Conservation (phyloP, 2,797 vertebrate species). For the Furcifer pardalis region DNA sequence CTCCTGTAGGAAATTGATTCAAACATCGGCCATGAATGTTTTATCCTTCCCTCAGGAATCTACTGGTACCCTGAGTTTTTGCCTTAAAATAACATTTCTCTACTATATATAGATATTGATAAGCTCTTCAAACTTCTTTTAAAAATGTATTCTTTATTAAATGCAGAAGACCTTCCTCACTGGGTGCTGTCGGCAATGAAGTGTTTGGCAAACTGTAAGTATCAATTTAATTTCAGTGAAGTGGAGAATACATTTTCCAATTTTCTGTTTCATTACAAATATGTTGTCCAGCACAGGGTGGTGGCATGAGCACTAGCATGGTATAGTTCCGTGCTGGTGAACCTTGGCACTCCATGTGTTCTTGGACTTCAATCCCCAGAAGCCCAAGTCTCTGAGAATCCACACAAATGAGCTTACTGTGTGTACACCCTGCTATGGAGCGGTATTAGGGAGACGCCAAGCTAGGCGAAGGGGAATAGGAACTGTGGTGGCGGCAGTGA, state of each 20-base stretch:
- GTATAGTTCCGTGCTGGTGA: too few species aligned
- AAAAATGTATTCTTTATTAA: neutral
- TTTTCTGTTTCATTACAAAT: neutral
- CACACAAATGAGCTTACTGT: too few species aligned
- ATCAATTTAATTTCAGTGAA: slow-evolving; percentile 23
- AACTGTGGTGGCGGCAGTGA: too few species aligned
- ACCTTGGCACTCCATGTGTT: too few species aligned
- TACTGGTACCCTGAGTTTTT: neutral
- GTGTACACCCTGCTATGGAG: too few species aligned
- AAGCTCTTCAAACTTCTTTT: neutral
- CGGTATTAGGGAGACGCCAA: too few species aligned
- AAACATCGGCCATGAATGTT: too few species aligned
- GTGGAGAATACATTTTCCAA: neutral
- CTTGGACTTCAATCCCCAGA: too few species aligned
- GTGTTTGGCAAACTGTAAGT: slow-evolving; percentile 95
- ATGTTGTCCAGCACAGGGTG: neutral
- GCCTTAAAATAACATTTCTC: neutral
- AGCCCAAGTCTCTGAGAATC: too few species aligned
- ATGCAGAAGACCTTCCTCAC: slow-evolving; percentile 89
- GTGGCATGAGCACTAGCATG: neutral
- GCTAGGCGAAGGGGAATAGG: too few species aligned
- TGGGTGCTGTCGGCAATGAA: slow-evolving; percentile 98
- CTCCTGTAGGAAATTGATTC: too few species aligned
- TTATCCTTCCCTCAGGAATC: too few species aligned
- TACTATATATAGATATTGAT: neutral